These are phyloP conservation scores for Sinosuthora webbiana DNA, from an alignment of 2,113 vertebrate species.

Conservation along the genomic window DNA sequence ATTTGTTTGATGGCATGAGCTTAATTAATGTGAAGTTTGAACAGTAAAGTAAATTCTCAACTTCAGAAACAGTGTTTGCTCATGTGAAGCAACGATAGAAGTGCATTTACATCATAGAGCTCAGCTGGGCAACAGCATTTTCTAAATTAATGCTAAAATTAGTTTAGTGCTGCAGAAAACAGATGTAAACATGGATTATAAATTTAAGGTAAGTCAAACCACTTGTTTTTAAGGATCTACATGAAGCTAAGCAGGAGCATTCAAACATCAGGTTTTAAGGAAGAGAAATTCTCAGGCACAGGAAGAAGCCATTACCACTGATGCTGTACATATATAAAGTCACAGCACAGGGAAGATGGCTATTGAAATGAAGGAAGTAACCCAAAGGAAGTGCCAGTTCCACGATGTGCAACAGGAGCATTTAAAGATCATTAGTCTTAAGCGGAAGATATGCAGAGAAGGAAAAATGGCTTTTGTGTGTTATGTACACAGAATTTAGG, in stretches of 20 bases:
- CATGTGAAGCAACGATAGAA: neutral
- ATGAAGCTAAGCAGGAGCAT: neutral
- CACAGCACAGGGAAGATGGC: neutral
- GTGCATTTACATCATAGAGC: neutral
- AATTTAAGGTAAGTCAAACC: neutral
- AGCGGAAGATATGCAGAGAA: neutral
- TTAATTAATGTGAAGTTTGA: neutral
- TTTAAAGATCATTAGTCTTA: neutral
- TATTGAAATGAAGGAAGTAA: neutral
- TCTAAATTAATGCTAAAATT: neutral
- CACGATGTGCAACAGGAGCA: neutral
- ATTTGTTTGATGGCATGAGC: neutral
- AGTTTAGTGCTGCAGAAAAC: neutral
- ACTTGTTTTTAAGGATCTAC: neutral
- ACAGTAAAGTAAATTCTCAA: neutral
- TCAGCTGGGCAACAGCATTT: neutral
- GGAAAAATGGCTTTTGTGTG: neutral
- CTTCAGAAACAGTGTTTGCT: neutral
- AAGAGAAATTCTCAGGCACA: neutral
- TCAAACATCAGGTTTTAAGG: neutral
- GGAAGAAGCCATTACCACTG: neutral
- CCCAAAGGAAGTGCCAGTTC: neutral
- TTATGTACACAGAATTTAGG: neutral
- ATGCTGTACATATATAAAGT: neutral
- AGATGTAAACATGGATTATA: neutral